Conservation (phyloP, 2,888 invertebrate species). For the Temnothorax unifasciatus region DNA sequence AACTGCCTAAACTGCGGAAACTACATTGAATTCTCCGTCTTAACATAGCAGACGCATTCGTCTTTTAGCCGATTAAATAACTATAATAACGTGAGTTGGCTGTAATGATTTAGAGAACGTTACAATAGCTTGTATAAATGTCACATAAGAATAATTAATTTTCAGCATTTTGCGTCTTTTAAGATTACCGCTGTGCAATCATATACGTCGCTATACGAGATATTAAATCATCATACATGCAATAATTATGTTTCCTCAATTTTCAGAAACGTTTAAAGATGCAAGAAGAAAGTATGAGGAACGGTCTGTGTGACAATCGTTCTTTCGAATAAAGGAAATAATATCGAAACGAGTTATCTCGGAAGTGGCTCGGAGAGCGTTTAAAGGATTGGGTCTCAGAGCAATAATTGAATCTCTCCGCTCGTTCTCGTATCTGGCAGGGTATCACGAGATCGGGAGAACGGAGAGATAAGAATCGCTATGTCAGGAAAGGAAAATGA, state of each 20-base stretch:
- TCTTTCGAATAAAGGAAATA: constrained; percentile 47
- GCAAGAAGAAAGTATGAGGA: constrained; percentile 10
- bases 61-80: constrained; percentile 48
- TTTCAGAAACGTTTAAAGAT: constrained; percentile 9
- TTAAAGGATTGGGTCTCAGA: constrained; percentile 56
- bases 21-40: constrained; percentile 26
- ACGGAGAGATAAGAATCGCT: constrained; percentile 59
- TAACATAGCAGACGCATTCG: constrained; percentile 26
- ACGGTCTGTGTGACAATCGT: constrained; percentile 17
- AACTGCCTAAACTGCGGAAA: constrained; percentile 45
- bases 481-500: constrained; percentile 56
- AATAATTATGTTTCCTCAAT: background rate
- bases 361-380: constrained; percentile 53
- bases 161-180: background rate
- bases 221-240: background rate
- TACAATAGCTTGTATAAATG: background rate
- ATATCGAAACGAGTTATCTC: constrained; percentile 54
- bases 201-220: background rate
- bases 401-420: constrained; percentile 55
- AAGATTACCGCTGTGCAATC: background rate
- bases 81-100: constrained; percentile 31
- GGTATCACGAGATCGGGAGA: constrained; percentile 50
- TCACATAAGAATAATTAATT: background rate
- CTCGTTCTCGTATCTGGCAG: constrained; percentile 49
- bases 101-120: background rate